phyloP scores from a whole-genome alignment of 2,797 vertebrate genomes.

The Cyclopterus lumpus region DNA sequence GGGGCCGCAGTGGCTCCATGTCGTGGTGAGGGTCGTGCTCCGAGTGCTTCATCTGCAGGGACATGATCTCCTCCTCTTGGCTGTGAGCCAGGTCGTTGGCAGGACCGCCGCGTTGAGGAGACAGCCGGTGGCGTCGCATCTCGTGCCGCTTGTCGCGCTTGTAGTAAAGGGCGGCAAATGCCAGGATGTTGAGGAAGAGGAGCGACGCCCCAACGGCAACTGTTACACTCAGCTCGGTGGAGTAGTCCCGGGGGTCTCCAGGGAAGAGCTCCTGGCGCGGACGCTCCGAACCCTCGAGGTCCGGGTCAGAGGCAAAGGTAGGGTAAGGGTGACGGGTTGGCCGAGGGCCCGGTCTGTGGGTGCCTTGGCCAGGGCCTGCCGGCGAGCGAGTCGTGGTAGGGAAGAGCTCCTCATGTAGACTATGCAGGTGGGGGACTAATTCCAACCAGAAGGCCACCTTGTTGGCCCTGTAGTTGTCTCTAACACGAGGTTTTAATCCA shows the following conservation, averaged over 20 bases:
- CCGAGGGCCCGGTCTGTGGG: conserved; percentile 75
- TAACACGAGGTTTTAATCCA: conserved; percentile 91
- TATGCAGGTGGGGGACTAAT: conserved; percentile 93
- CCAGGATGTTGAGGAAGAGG: conserved; percentile 95
- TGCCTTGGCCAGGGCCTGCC: conserved; percentile 72
- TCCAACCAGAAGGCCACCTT: conserved; percentile 97
- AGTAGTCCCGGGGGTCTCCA: conserved; percentile 91
- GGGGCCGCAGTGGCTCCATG: conserved; percentile 88
- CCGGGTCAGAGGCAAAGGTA: conserved; percentile 83
- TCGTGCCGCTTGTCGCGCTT: conserved; percentile 93
- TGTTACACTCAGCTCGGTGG: conserved; percentile 93
- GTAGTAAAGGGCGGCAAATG: conserved; percentile 95
- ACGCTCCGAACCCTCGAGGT: conserved; percentile 80
- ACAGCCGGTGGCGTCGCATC: conserved; percentile 88
- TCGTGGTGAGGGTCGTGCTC: conserved; percentile 90
- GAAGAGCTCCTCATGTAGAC: conserved; percentile 86
- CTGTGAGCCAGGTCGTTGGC: conserved; percentile 92
- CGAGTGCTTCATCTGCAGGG: conserved; percentile 92
- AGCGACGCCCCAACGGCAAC: conserved; percentile 93
- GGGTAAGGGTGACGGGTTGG: conserved; percentile 86
- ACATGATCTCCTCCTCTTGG: conserved; percentile 94
- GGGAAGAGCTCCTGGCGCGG: conserved; percentile 85
- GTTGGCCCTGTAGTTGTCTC: conserved; percentile 94
- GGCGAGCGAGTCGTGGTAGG: conserved; percentile 89
- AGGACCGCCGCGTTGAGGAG: conserved; percentile 83